phyloP scores from a whole-genome alignment of 2,113 vertebrate species.

The Callocephalon fimbriatum region DNA sequence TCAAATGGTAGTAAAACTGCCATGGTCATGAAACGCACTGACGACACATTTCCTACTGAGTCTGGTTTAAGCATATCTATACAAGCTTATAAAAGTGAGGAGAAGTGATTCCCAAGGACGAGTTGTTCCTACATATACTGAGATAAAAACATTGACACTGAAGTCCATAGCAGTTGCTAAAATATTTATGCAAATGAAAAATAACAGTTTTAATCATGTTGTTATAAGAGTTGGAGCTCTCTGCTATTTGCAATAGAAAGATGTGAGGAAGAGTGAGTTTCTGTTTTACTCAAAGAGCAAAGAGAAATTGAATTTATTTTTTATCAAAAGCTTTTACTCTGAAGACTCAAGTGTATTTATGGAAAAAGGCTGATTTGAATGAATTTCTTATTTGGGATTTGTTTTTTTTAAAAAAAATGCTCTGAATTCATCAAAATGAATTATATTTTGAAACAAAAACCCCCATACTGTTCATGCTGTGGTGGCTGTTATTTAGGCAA shows the following conservation, averaged over 20 bases:
- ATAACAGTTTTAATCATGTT: neutral
- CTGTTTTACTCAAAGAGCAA: neutral
- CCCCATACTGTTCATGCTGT: neutral
- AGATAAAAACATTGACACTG: constrained; percentile 6
- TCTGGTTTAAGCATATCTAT: neutral
- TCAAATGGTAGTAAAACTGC: neutral
- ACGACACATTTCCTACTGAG: neutral
- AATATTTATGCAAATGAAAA: constrained; percentile 28
- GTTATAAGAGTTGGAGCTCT: neutral
- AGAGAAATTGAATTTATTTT: neutral
- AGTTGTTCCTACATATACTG: neutral
- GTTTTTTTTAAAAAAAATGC: neutral
- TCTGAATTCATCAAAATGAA: neutral
- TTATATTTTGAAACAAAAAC: neutral
- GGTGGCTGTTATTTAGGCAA: neutral
- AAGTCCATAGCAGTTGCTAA: neutral
- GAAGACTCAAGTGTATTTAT: neutral
- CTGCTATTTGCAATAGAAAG: neutral
- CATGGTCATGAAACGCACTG: neutral
- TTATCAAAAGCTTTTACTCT: neutral
- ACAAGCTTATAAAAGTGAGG: neutral
- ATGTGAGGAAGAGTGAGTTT: neutral
- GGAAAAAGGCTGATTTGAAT: neutral
- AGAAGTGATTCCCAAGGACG: neutral
- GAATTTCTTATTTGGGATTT: neutral